phyloP scores from a whole-genome alignment of 2,797 vertebrate genomes.

The Potorous gilbertii region DNA sequence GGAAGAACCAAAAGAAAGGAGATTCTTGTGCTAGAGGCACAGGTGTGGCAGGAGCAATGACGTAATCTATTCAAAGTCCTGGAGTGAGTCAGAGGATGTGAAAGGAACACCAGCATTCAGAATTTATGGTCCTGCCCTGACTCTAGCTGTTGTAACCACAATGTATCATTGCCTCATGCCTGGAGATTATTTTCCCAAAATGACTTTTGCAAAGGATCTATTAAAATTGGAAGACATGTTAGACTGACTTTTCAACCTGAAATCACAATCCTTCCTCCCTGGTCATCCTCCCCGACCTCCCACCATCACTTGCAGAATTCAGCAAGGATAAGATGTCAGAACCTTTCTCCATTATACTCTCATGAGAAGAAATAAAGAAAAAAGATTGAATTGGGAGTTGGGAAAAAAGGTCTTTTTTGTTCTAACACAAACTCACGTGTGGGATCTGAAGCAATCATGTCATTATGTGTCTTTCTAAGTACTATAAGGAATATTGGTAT shows the following conservation, averaged over 20 bases:
- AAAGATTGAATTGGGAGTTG: neutral
- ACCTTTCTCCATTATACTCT: neutral
- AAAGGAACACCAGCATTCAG: constrained; percentile 40
- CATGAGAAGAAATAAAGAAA: neutral
- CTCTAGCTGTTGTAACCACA: constrained; percentile 68
- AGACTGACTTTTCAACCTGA: neutral
- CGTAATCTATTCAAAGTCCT: constrained; percentile 41
- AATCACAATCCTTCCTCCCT: neutral
- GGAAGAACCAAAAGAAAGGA: neutral
- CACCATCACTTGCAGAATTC: neutral
- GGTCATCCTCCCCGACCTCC: neutral
- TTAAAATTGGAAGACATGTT: constrained; percentile 41
- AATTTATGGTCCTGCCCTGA: constrained; percentile 67
- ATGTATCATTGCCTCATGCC: constrained; percentile 65
- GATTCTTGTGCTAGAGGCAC: neutral
- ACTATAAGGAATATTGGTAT: neutral
- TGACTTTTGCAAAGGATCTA: constrained; percentile 39
- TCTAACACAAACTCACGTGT: neutral
- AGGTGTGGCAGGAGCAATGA: constrained; percentile 1
- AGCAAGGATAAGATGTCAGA: neutral
- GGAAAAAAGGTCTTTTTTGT: neutral
- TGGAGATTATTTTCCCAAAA: constrained; percentile 63
- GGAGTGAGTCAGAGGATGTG: constrained; percentile 53
- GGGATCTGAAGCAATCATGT: neutral
- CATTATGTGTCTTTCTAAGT: neutral